phyloP scores from a whole-genome alignment of 2,113 vertebrate genomes.

The Vulpes vulpes region DNA sequence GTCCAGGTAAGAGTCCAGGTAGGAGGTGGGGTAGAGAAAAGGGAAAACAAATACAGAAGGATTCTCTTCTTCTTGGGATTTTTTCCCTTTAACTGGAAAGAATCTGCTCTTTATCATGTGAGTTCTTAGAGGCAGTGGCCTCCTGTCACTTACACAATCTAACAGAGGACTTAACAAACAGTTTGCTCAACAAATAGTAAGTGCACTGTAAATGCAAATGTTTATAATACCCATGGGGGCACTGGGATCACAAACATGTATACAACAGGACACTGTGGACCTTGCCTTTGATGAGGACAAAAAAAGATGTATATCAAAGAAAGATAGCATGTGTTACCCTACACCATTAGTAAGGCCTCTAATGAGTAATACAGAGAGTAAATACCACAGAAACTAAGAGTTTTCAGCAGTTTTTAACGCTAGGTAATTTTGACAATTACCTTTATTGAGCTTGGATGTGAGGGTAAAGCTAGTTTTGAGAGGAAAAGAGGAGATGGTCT shows the following conservation, averaged over 20 bases:
- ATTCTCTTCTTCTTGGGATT: not conserved
- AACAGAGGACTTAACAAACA: not conserved
- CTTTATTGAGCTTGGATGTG: not conserved
- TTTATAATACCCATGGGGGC: not conserved
- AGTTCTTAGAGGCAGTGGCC: not conserved
- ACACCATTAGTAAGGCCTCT: not conserved
- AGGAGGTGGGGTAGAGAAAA: not conserved
- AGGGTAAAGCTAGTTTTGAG: not conserved
- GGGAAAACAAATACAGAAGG: not conserved
- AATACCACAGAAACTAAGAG: not conserved
- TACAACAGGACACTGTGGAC: not conserved
- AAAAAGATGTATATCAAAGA: not conserved
- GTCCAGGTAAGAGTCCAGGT: not conserved
- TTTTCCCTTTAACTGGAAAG: conserved; percentile 3
- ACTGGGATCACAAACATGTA: not conserved
- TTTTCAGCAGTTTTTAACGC: not conserved
- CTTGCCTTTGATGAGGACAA: not conserved
- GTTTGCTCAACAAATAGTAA: not conserved
- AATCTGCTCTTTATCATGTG: not conserved
- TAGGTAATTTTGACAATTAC: not conserved
- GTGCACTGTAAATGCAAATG: not conserved
- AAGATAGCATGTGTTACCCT: not conserved
- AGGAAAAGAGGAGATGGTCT: not conserved
- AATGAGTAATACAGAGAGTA: not conserved
- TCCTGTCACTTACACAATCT: not conserved